Evolutionary conservation across 2,113 vertebrate species (phyloP), one percentile per base, ranked within the genome.

Genomic region (Phaethornis superciliosus): DNA sequence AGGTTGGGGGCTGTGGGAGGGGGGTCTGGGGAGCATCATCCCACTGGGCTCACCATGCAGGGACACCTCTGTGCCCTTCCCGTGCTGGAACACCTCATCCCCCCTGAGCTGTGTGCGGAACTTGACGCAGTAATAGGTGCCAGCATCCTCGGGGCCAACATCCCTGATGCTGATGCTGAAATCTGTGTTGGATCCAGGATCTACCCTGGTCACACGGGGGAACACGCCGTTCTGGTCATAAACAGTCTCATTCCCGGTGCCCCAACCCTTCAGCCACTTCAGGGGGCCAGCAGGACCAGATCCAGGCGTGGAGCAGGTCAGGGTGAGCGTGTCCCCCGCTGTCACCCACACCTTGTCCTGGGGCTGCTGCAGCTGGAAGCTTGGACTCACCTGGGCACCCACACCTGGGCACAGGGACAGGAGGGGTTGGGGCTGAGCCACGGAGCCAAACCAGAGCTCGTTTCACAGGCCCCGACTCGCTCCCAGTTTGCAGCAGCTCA

Each of bases 91-190:
- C 5, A 87, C 1, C 17, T 17, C 0, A 0, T 10, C 4, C 2
- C 0, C 1, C 2, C 0, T 0, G 1, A 0, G 0, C 0, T 12
- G 2, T 7, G 3, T 87, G 0, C 0, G 0, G 6, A 71, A 88
- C 80, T 95, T 97, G 60, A 94, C 83, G 0, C 96, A 97, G 80
- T 76, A 90, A 5, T 97, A 97, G 51, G 22, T 92, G 44, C 95
- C 95, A 0, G 4, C 2, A 1, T 97, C 94, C 6, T 68, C 23
- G 0, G 11, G 79, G 5, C 2, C 52, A 20, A 56, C 1, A 0
- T 96, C 56, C 4, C 4, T 51, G 68, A 96, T 90, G 85, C 0
- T 10, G 82, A 96, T 93, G 85, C n/a, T 91, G 82, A 90, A 96
- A 24, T 95, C 76, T 0, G 18, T 52, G 64, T 67, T 0, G 4